phyloP scores from a whole-genome alignment of 2,113 vertebrate species.

The Salvelinus alpinus region DNA sequence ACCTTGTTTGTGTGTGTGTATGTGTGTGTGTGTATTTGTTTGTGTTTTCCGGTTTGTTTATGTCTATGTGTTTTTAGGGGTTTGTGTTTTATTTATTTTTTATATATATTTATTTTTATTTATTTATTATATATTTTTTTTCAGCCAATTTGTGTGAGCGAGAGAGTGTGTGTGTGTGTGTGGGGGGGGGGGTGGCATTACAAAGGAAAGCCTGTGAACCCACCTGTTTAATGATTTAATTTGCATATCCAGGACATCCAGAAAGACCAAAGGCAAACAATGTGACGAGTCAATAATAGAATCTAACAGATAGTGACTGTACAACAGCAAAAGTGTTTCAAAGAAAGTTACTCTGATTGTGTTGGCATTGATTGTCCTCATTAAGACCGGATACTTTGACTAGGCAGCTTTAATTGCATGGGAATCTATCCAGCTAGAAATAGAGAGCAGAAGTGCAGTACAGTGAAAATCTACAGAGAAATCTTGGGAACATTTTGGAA shows the following conservation, averaged over 20 bases:
- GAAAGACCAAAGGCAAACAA: conserved; percentile 24
- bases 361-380: conserved; percentile 68
- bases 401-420: conserved; percentile 65
- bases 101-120: too few species aligned
- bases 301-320: conserved; percentile 27
- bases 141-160: too few species aligned
- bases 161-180: conserved; percentile 36
- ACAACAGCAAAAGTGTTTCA: background rate
- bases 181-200: background rate
- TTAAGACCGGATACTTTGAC: conserved; percentile 62
- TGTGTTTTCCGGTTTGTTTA: too few species aligned
- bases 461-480: background rate
- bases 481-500: background rate
- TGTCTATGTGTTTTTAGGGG: background rate
- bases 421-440: conserved; percentile 62
- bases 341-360: conserved; percentile 50
- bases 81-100: too few species aligned
- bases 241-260: conserved; percentile 10
- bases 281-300: conserved; percentile 38
- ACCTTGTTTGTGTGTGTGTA: too few species aligned
- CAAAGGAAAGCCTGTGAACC: background rate
- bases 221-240: background rate
- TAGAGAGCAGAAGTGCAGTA: conserved; percentile 3
- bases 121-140: too few species aligned
- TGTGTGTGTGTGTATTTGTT: too few species aligned